Percentiles rank a stretch among this genome's conserved stretches.
phyloP scores from a whole-genome alignment of 2,888 invertebrate genomes.

The Sphaerophoria rueppellii region DNA sequence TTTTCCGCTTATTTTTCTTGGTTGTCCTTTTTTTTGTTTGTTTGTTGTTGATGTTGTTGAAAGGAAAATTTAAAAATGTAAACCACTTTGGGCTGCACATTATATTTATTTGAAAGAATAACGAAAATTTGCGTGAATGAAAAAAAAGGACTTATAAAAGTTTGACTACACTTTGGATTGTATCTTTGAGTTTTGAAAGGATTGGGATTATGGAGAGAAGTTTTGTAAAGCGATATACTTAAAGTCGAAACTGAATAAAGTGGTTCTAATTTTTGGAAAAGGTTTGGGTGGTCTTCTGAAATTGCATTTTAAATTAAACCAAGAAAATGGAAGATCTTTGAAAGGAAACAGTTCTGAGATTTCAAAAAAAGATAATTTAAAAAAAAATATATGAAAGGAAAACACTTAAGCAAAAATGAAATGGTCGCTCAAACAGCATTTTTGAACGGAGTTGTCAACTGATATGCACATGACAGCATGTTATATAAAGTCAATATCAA shows the following conservation, averaged over 20 bases:
- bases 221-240: not conserved
- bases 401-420: too few relatives aligned
- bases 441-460: too few relatives aligned
- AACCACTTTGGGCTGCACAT: slow-evolving; percentile 66
- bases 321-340: too few relatives aligned
- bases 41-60: slow-evolving; percentile 43
- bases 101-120: slow-evolving; percentile 25
- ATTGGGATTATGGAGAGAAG: not conserved
- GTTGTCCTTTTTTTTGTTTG: slow-evolving; percentile 22
- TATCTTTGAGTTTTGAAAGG: not conserved
- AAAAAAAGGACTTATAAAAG: slow-evolving; percentile 53
- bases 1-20: slow-evolving; percentile 62
- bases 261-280: not conserved
- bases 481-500: slow-evolving; percentile 59
- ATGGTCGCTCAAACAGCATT: too few relatives aligned
- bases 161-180: slow-evolving; percentile 52
- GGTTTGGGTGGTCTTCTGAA: not conserved
- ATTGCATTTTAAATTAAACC: not conserved
- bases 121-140: slow-evolving; percentile 55
- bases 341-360: too few relatives aligned
- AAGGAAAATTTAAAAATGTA: slow-evolving; percentile 72
- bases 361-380: too few relatives aligned
- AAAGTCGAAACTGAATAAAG: not conserved
- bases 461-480: slow-evolving; percentile 48
- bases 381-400: too few relatives aligned